phyloP scores from a whole-genome alignment of 2,888 invertebrate genomes.

The Acronicta psi region DNA sequence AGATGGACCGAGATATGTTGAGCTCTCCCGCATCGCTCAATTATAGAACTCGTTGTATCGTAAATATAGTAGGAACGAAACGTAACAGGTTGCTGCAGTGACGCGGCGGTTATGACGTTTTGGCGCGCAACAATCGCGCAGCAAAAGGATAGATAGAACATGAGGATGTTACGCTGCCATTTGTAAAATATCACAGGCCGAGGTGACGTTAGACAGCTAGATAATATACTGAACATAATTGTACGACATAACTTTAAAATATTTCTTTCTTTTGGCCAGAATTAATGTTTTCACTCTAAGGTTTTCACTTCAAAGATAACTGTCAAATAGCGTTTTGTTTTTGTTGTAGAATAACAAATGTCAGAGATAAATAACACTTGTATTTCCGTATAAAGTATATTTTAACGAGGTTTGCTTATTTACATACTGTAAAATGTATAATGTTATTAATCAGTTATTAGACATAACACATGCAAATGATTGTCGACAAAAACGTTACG shows the following conservation, averaged over 20 bases:
- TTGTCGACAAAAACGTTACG: conserved; percentile 63
- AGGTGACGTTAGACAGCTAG: conserved; percentile 48
- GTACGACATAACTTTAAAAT: conserved; percentile 32
- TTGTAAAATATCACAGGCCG: conserved; percentile 68
- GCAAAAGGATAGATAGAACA: conserved; percentile 61
- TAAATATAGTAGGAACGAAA: conserved; percentile 75
- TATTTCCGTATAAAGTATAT: conserved; percentile 16
- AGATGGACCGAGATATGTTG: conserved; percentile 88
- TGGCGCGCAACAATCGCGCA: conserved; percentile 39
- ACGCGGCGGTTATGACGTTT: conserved; percentile 71
- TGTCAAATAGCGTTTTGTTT: conserved; percentile 41
- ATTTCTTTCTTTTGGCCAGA: conserved; percentile 36
- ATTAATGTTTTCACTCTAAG: conserved; percentile 31
- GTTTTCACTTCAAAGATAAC: conserved; percentile 35
- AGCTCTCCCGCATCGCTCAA: conserved; percentile 89
- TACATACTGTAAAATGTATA: conserved; percentile 19
- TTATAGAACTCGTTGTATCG: conserved; percentile 85
- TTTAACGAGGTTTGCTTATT: conserved; percentile 12
- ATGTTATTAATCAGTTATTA: conserved; percentile 53
- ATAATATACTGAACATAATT: conserved; percentile 44
- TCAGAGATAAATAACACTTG: conserved; percentile 11
- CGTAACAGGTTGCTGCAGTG: conserved; percentile 66
- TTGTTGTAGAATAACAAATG: conserved; percentile 12
- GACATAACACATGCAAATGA: conserved; percentile 68
- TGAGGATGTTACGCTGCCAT: conserved; percentile 73